Evolutionary conservation across 2,888 invertebrate species (phyloP).

Genomic region (Elysia crispata): DNA sequence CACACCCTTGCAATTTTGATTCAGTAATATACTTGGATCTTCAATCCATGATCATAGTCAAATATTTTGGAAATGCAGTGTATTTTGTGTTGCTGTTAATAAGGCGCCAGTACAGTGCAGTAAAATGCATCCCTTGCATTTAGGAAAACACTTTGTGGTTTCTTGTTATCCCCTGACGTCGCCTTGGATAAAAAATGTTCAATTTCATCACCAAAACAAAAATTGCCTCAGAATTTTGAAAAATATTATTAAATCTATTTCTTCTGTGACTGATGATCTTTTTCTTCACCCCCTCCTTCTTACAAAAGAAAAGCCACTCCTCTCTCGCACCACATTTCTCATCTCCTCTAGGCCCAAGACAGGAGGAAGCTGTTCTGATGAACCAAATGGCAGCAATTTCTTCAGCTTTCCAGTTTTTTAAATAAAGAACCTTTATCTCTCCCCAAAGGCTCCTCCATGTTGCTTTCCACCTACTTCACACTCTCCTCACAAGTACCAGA

Average conservation of each 20-base stretch:
- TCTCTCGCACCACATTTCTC: conserved; percentile 27
- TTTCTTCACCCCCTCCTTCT: neutral
- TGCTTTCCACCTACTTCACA: neutral
- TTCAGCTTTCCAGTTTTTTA: neutral
- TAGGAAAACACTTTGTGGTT: neutral
- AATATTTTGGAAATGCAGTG: neutral
- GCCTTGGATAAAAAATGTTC: neutral
- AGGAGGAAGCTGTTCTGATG: neutral
- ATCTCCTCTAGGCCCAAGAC: conserved; percentile 19
- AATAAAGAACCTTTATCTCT: conserved; percentile 1
- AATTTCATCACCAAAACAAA: neutral
- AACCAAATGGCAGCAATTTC: neutral
- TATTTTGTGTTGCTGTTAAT: neutral
- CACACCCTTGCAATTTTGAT: neutral
- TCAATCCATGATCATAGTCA: neutral
- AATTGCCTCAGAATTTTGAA: conserved; percentile 14
- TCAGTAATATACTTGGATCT: neutral
- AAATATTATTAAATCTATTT: conserved; percentile 32
- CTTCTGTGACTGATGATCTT: neutral
- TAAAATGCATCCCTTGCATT: neutral
- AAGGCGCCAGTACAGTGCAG: conserved; percentile 14
- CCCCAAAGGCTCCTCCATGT: neutral
- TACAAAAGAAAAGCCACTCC: conserved; percentile 21
- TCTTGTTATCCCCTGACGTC: neutral
- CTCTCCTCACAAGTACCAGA: neutral